phyloP scores from a whole-genome alignment of 2,888 invertebrate genomes.

The Tanypteryx hageni region DNA sequence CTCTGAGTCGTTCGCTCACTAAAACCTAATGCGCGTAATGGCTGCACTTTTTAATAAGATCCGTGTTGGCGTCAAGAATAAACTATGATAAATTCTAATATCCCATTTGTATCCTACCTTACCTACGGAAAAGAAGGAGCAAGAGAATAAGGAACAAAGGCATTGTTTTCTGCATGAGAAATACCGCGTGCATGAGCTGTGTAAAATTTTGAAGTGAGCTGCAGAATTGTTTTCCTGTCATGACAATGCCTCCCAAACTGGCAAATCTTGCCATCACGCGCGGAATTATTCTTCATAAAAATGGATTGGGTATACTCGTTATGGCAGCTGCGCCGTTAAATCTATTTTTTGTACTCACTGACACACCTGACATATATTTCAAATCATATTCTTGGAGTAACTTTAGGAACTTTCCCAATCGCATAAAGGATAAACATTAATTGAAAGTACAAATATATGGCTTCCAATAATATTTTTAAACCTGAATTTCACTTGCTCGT shows the following conservation, averaged over 20 bases:
- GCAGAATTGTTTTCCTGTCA: conserved; percentile 1
- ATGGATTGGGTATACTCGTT: background rate
- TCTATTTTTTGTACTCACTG: conserved; percentile 52
- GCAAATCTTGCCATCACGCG: conserved; percentile 38
- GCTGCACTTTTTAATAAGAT: background rate
- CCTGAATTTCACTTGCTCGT: background rate
- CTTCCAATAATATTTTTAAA: background rate
- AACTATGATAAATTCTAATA: background rate
- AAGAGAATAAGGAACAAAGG: conserved; percentile 61
- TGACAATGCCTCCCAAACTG: conserved; percentile 23
- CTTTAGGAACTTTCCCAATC: conserved; percentile 55
- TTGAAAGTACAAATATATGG: background rate
- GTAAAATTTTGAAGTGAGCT: background rate
- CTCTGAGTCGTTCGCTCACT: background rate
- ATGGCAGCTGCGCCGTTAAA: background rate
- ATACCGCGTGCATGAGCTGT: conserved; percentile 49
- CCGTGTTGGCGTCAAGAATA: background rate
- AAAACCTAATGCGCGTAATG: background rate
- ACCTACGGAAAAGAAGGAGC: conserved; percentile 57
- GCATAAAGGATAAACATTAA: background rate
- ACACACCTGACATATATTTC: background rate
- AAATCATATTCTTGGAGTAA: background rate
- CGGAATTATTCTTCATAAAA: background rate
- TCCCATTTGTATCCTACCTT: conserved; percentile 39
- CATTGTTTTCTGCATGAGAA: conserved; percentile 58